Base-by-base conservation (phyloP, 1,140 invertebrate species). In the Polypedilum vanderplanki region DNA sequence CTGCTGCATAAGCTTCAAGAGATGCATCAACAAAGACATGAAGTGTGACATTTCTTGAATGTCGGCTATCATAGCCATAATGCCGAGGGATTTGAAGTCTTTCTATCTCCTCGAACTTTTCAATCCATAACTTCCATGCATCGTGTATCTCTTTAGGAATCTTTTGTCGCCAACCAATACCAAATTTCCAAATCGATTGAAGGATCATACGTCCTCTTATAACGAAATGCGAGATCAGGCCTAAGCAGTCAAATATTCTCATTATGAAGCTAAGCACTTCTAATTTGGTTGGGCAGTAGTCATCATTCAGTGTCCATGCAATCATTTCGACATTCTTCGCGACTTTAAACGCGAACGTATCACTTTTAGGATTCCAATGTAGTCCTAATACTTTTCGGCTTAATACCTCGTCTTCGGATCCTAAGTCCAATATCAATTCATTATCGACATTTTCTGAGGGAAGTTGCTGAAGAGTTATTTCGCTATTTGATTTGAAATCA, bases 11-110 rank as follows among this genome's bases (percentile, higher is more conserved):
- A 0, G 80, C 79, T 33, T 79, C 57, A 40, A 80, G 76, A 40
- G 80, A 81, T 0, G 81, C 81, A n/a, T 81, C 80, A 41, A 76
- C 77, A 74, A 82, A 83, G 0, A 79, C 74, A 75, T 83, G 81
- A n/a, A 83, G 41, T 57, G 46, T 57, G 1, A 57, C n/a, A 15
- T 57, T 17, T 17, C 2, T 17, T 8, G 10, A 15, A 3, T 12
- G 1, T 1, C n/a, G n/a, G n/a, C n/a, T 17, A 17, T 15, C 46
- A 3, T 17, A 15, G n/a, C 10, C 46, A 17, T 57, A 57, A 33
- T 64, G 74, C 9, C 75, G 33, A 3, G 57, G 75, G 1, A 75
- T 75, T 41, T 67, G 12, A 1, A 75, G 3, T 41, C 15, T 70
- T 12, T 75, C 65, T 7, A 75, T 12, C 12, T 57, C n/a, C 2